These are phyloP conservation scores for Laterallus jamaicensis DNA, from an alignment of 2,113 vertebrate genomes.

Conservation along the genomic window DNA sequence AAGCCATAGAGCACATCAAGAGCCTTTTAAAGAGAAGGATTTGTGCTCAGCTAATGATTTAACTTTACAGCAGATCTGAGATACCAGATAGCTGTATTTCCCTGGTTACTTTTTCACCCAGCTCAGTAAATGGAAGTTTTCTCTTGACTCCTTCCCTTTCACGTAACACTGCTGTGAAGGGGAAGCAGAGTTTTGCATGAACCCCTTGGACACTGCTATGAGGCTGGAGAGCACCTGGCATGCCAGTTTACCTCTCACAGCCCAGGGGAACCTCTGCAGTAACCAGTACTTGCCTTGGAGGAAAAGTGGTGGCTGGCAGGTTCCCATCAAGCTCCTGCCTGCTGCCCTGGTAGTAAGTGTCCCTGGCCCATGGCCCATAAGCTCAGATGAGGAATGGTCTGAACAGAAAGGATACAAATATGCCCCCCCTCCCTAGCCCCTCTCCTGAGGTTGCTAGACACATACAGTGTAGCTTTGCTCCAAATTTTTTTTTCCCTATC, in stretches of 20 bases:
- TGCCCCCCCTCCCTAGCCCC: not conserved
- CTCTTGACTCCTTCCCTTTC: not conserved
- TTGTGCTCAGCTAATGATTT: not conserved
- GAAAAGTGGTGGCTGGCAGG: not conserved
- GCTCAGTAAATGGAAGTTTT: not conserved
- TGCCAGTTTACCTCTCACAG: not conserved
- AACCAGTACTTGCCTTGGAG: not conserved
- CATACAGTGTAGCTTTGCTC: not conserved
- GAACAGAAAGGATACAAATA: not conserved
- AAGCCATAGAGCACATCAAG: not conserved
- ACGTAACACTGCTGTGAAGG: not conserved
- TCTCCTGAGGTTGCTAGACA: rapidly evolving
- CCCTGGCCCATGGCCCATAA: rapidly evolving
- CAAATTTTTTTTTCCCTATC: not conserved
- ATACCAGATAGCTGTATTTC: not conserved
- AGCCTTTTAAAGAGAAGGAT: slow-evolving; percentile 22
- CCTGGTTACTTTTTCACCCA: not conserved
- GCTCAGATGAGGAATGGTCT: not conserved
- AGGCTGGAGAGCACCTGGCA: not conserved
- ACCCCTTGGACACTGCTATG: not conserved
- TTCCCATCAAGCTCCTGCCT: not conserved
- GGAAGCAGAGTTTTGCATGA: not conserved
- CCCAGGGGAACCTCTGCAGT: not conserved
- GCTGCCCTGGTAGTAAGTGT: not conserved
- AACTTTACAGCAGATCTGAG: not conserved